Conservation (phyloP, 2,113 vertebrate genomes). For the Periophthalmodon schlosseri region DNA sequence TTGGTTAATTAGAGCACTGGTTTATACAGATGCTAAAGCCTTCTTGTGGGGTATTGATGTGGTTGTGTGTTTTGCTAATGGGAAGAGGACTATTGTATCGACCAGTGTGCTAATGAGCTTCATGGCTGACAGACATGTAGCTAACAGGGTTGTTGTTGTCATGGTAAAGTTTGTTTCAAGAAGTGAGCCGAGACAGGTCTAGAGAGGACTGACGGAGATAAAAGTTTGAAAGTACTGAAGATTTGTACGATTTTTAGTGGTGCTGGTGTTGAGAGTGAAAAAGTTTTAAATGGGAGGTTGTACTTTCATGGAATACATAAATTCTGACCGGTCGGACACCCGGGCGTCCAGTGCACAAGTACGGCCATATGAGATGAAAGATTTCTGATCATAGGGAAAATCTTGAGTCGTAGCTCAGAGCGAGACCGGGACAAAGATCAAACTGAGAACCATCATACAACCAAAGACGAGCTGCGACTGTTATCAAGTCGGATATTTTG, state of each 20-base stretch:
- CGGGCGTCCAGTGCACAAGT: too few species aligned
- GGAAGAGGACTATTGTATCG: slow-evolving; percentile 27
- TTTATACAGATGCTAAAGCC: slow-evolving; percentile 18
- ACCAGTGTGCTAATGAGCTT: slow-evolving; percentile 53
- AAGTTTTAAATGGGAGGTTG: neutral
- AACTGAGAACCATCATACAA: too few species aligned
- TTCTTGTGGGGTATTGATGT: neutral
- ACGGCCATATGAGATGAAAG: too few species aligned
- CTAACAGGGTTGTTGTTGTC: slow-evolving; percentile 16
- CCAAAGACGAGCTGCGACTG: too few species aligned
- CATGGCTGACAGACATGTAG: slow-evolving; percentile 28
- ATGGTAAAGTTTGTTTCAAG: slow-evolving; percentile 1
- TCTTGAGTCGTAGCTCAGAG: too few species aligned
- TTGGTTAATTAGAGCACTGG: slow-evolving; percentile 41
- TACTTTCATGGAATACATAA: neutral
- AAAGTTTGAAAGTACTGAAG: neutral
- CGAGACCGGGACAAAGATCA: too few species aligned
- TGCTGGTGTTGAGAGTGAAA: neutral
- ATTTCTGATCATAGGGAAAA: too few species aligned
- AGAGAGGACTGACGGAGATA: slow-evolving; percentile 7
- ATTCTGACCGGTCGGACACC: too few species aligned
- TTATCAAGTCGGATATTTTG: too few species aligned
- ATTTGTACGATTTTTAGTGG: neutral
- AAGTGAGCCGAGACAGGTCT: slow-evolving; percentile 3
- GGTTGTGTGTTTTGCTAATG: slow-evolving; percentile 18